phyloP scores from a whole-genome alignment of 2,113 vertebrate genomes.

The Myotis yumanensis region DNA sequence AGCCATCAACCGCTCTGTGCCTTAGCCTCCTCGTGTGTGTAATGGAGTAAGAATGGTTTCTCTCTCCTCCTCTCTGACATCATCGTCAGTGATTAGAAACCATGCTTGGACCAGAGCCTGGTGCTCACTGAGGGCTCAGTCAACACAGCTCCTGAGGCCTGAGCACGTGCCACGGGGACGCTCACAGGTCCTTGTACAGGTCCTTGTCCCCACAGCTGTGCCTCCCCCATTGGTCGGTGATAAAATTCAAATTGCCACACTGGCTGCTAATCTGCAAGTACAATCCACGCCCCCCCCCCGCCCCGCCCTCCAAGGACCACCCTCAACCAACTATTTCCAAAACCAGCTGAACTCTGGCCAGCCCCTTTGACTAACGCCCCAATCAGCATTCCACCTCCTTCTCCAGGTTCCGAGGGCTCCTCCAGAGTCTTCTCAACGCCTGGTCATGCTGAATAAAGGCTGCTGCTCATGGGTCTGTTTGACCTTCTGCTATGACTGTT shows the following conservation, averaged over 20 bases:
- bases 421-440: neutral
- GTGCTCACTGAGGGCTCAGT: neutral
- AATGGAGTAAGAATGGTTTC: neutral
- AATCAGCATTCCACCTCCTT: rapidly evolving
- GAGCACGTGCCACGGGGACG: too few relatives aligned
- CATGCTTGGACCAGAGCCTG: neutral
- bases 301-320: neutral
- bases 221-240: neutral
- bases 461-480: neutral
- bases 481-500: neutral
- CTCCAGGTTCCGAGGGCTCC: neutral
- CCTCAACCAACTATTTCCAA: neutral
- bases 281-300: neutral
- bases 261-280: neutral
- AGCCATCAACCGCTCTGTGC: neutral
- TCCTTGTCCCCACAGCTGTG: neutral
- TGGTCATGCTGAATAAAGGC: neutral
- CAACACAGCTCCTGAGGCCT: neutral
- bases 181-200: too few relatives aligned
- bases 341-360: neutral
- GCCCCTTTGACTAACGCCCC: neutral
- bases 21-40: neutral
- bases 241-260: neutral
- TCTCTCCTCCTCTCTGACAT: rapidly evolving
- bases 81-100: neutral